Evolutionary conservation across 2,113 vertebrate genomes (phyloP).

Genomic region (Aegotheles bennettii): DNA sequence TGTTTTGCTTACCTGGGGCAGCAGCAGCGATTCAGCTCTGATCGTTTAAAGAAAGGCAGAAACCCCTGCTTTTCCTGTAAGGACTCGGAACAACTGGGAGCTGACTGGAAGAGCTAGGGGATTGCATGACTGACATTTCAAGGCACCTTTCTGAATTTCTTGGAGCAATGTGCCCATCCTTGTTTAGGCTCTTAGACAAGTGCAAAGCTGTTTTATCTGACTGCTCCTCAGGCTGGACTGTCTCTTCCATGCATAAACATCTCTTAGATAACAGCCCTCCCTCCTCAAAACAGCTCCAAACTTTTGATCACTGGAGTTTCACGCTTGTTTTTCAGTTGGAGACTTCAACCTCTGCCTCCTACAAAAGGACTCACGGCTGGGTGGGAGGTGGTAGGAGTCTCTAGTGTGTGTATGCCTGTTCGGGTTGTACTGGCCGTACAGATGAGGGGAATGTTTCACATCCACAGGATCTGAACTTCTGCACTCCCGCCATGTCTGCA

Average conservation of each 20-base stretch:
- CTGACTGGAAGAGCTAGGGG: background rate
- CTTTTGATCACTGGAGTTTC: background rate
- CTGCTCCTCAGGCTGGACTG: background rate
- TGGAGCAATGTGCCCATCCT: background rate
- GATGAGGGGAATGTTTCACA: background rate
- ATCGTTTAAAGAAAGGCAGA: background rate
- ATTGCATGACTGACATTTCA: background rate
- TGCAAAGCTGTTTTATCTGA: background rate
- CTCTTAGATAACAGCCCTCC: background rate
- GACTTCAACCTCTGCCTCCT: background rate
- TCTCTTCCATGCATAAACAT: background rate
- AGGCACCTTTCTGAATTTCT: background rate
- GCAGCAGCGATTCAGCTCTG: background rate
- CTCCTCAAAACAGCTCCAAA: background rate
- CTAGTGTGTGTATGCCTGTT: background rate
- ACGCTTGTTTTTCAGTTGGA: background rate
- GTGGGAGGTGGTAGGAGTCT: background rate
- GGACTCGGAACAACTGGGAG: background rate
- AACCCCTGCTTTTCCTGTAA: background rate
- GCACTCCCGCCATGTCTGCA: background rate
- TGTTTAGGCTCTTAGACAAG: background rate
- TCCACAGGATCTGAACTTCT: background rate
- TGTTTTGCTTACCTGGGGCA: conserved; percentile 22
- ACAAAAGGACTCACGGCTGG: background rate
- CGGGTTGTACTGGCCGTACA: background rate